These are phyloP conservation scores for Glyphotaelius pellucidus DNA, from an alignment of 2,888 invertebrate species.

Conservation along the genomic window DNA sequence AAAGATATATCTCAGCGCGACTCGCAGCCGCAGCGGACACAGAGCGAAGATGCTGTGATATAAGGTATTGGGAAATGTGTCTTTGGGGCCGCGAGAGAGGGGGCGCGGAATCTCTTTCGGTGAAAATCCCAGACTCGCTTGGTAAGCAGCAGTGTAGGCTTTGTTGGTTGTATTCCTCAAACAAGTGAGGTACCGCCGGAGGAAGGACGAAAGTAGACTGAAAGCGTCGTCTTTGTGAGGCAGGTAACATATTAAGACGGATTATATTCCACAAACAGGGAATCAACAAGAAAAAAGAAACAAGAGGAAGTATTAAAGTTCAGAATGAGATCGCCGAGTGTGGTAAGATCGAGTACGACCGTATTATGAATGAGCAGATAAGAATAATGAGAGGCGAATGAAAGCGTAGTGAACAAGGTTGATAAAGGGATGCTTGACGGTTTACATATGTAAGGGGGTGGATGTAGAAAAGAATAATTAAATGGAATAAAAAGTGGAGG, in stretches of 20 bases:
- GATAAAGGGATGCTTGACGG: neutral
- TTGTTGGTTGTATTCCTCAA: neutral
- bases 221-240: too few species aligned
- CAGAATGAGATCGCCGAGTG: too few species aligned
- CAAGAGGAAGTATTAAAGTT: too few species aligned
- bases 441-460: neutral
- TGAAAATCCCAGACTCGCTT: neutral
- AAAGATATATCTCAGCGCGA: conserved; percentile 11
- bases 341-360: too few species aligned
- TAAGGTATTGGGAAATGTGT: conserved; percentile 16
- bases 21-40: neutral
- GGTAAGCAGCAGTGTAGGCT: neutral
- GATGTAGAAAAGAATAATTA: neutral
- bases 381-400: too few species aligned
- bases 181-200: too few species aligned
- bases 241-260: too few species aligned
- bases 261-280: too few species aligned
- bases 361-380: too few species aligned
- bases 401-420: too few species aligned
- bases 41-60: conserved; percentile 9
- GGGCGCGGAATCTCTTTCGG: neutral
- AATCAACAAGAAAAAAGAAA: too few species aligned
- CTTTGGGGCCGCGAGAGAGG: neutral
- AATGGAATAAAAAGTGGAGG: neutral
- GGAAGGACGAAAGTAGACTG: too few species aligned